phyloP scores from a whole-genome alignment of 1,140 invertebrate genomes.

The Camponotus pennsylvanicus region DNA sequence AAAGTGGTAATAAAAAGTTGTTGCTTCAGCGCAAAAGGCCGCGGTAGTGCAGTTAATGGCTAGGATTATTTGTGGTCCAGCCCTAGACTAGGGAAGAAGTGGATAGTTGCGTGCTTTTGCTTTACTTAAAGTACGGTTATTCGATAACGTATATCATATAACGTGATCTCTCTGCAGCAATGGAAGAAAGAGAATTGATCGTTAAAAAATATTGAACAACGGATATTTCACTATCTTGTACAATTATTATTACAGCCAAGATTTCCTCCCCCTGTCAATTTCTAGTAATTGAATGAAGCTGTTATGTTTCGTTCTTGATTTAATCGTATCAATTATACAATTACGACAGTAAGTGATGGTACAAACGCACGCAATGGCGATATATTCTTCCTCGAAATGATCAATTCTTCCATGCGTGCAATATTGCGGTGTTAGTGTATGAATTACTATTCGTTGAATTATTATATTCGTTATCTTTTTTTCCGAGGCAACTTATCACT shows the following conservation, averaged over 20 bases:
- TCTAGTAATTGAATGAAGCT: not conserved
- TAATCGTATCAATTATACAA: constrained; percentile 14
- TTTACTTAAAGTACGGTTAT: constrained; percentile 38
- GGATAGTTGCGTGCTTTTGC: not conserved
- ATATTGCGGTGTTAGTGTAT: not conserved
- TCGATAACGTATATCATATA: constrained; percentile 26
- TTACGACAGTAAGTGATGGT: not conserved
- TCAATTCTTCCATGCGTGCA: constrained; percentile 13
- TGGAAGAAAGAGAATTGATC: not conserved
- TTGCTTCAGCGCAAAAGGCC: constrained; percentile 24
- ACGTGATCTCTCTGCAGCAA: not conserved
- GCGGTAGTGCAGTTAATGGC: constrained; percentile 39
- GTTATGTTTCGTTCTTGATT: not conserved
- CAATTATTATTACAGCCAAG: not conserved
- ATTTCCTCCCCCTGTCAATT: not conserved
- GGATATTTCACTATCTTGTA: not conserved
- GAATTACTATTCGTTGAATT: not conserved
- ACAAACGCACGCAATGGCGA: not conserved
- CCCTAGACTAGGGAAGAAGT: not conserved
- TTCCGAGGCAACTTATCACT: constrained; percentile 34
- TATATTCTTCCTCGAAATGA: constrained; percentile 1
- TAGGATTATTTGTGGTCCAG: constrained; percentile 36
- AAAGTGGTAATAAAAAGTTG: constrained; percentile 66
- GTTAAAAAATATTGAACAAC: constrained; percentile 14
- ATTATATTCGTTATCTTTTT: constrained; percentile 30